Conservation (phyloP, 2,888 invertebrate genomes). For the Macrophya alboannulata region DNA sequence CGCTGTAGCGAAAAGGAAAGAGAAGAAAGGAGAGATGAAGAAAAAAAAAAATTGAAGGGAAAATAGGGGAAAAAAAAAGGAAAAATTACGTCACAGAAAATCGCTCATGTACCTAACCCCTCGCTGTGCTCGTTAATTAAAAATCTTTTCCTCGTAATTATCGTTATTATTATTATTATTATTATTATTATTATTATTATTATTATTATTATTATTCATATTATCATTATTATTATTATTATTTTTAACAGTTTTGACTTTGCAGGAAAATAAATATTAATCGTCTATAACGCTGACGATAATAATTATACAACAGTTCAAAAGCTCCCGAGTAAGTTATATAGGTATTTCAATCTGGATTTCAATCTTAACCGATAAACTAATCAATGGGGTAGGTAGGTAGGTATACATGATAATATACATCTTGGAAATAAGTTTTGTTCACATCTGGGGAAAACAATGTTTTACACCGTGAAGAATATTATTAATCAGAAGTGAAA, state of each 20-base stretch:
- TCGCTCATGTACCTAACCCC: background rate
- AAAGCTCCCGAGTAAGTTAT: background rate
- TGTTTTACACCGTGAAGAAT: too few species aligned
- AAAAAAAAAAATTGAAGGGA: background rate
- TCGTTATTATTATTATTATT: background rate
- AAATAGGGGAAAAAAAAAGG: background rate
- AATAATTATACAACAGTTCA: background rate
- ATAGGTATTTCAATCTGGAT: too few species aligned
- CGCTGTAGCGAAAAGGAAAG: background rate
- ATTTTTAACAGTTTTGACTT: background rate
- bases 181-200: too few species aligned
- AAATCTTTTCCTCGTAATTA: background rate
- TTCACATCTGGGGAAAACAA: background rate
- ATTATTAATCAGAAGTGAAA: too few species aligned
- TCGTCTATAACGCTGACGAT: background rate
- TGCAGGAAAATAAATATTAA: background rate
- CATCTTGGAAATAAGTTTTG: background rate
- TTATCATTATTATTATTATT: background rate
- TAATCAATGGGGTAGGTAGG: background rate
- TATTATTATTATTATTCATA: slow-evolving; percentile 23
- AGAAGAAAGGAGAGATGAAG: background rate
- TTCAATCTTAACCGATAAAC: background rate
- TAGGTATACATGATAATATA: background rate
- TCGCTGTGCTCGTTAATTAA: slow-evolving; percentile 7
- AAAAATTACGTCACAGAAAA: slow-evolving; percentile 4